Conservation (phyloP, 2,113 vertebrate genomes). For the Chunga burmeisteri region DNA sequence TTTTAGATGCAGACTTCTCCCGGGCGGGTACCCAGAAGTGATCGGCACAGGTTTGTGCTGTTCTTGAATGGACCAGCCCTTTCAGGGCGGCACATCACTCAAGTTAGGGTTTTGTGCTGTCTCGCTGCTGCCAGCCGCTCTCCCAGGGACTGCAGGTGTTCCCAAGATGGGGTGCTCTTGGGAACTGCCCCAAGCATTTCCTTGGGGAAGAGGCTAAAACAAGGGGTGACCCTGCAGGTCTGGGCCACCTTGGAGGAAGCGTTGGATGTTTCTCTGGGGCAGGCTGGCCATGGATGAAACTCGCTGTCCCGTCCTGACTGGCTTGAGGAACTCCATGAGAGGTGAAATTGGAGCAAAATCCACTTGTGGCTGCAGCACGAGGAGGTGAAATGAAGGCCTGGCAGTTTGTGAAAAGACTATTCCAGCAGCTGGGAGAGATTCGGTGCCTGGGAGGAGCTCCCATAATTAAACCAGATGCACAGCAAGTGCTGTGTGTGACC, state of each 20-base stretch:
- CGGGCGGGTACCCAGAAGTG: background rate
- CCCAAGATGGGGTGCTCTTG: background rate
- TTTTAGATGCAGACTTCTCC: background rate
- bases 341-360: background rate
- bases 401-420: background rate
- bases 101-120: background rate
- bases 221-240: background rate
- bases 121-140: background rate
- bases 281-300: background rate
- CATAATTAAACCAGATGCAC: background rate
- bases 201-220: background rate
- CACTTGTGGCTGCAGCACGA: background rate
- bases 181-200: background rate
- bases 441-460: background rate
- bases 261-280: background rate
- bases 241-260: background rate
- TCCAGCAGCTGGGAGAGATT: background rate
- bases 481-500: constrained; percentile 11
- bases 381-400: background rate
- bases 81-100: background rate
- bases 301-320: rapidly evolving
- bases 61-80: background rate
- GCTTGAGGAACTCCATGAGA: background rate
- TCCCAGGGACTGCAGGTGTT: background rate
- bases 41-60: background rate